Conservation (phyloP, 2,113 vertebrate species). For the Pollimyrus isidori region DNA sequence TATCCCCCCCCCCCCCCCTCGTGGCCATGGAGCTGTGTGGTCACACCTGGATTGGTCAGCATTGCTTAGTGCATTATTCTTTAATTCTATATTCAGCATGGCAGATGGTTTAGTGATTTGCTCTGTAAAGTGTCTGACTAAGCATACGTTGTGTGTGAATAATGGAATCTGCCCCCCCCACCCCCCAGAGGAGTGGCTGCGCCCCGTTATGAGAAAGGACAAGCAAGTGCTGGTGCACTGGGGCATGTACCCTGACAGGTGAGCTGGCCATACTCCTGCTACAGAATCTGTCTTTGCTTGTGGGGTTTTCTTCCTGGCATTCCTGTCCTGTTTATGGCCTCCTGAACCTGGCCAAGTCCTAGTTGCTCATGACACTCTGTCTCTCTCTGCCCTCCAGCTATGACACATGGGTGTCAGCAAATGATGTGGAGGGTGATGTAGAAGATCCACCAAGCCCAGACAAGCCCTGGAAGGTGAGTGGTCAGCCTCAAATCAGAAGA, state of each 20-base stretch:
- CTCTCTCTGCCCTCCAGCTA: conserved; percentile 60
- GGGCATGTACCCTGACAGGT: conserved; percentile 81
- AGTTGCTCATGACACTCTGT: background rate
- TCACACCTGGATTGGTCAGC: background rate
- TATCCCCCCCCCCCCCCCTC: background rate
- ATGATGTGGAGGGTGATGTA: conserved; percentile 78
- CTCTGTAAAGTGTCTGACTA: background rate
- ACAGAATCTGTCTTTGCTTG: background rate
- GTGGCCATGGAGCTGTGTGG: background rate
- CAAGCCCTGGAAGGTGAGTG: conserved; percentile 80
- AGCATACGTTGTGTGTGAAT: background rate
- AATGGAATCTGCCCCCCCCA: background rate
- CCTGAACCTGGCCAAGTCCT: background rate
- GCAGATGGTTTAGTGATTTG: background rate
- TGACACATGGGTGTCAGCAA: conserved; percentile 80
- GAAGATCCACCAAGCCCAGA: conserved; percentile 79
- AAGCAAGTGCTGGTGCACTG: conserved; percentile 88
- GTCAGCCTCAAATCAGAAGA: background rate
- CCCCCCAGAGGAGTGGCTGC: conserved; percentile 86
- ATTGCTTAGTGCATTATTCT: background rate
- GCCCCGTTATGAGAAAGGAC: conserved; percentile 83
- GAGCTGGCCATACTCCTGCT: background rate
- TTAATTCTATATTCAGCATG: background rate
- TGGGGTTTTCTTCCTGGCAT: background rate
- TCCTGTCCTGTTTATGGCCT: background rate